A percentile compares a stretch with the other conserved stretches of the same genome.
phyloP scores from a whole-genome alignment of 2,888 invertebrate species.

The Temnothorax rugatulus region DNA sequence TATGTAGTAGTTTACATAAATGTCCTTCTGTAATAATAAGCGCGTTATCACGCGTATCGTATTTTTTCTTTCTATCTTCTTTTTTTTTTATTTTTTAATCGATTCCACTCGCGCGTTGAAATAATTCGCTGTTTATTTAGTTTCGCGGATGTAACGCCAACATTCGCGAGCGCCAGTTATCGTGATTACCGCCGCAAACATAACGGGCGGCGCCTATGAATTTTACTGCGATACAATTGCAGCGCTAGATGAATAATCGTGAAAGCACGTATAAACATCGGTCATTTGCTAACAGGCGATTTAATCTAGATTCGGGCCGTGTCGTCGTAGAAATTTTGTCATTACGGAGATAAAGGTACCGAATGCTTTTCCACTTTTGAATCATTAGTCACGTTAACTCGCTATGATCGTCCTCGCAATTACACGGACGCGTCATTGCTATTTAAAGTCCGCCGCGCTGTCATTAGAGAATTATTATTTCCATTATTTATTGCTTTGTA shows the following conservation, averaged over 20 bases:
- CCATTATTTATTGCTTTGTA: conserved; percentile 36
- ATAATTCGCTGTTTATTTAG: conserved; percentile 52
- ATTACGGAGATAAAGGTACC: conserved; percentile 44
- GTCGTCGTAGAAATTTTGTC: conserved; percentile 44
- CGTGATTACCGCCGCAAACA: conserved; percentile 64
- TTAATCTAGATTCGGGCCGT: conserved; percentile 20
- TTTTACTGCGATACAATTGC: conserved; percentile 64
- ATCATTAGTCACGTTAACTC: conserved; percentile 53
- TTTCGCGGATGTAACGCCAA: conserved; percentile 63
- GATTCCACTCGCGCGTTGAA: conserved; percentile 19
- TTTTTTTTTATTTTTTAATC: conserved; percentile 11
- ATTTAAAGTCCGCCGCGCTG: conserved; percentile 52
- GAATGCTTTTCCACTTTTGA: conserved; percentile 52
- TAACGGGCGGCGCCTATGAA: conserved; percentile 63
- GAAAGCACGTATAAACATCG: conserved; percentile 43
- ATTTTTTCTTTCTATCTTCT: not conserved
- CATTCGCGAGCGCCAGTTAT: conserved; percentile 67
- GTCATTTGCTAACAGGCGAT: conserved; percentile 48
- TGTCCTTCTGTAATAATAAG: conserved; percentile 39
- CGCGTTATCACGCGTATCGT: conserved; percentile 34
- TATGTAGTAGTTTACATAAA: conserved; percentile 28
- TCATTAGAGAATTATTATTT: conserved; percentile 58
- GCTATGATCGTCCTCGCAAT: conserved; percentile 45
- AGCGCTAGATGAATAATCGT: conserved; percentile 45
- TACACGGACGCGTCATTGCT: conserved; percentile 55